Evolutionary conservation across 2,888 invertebrate species (phyloP).

Genomic region (Ophion obscuratus): DNA sequence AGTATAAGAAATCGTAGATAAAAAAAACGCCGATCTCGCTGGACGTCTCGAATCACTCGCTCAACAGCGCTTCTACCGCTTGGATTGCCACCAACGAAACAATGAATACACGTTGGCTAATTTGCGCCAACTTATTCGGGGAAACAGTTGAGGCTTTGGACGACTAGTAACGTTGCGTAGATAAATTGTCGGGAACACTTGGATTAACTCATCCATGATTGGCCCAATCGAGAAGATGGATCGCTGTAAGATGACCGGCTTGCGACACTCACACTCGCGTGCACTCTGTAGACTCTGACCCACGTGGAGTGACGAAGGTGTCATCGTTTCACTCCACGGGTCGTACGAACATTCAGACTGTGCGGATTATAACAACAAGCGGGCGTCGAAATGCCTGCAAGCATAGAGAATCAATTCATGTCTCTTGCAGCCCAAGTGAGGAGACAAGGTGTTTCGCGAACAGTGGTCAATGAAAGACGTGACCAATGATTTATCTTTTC

Average conservation of each 20-base stretch:
- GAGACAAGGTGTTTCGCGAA: background rate
- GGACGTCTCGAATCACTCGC: slow-evolving; percentile 8
- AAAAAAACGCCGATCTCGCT: slow-evolving; percentile 5
- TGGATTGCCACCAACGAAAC: slow-evolving; percentile 10
- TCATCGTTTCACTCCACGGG: background rate
- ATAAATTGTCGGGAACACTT: slow-evolving; percentile 48
- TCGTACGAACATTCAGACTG: background rate
- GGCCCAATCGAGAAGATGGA: slow-evolving; percentile 52
- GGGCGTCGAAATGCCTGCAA: background rate
- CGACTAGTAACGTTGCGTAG: slow-evolving; percentile 41
- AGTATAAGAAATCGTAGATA: slow-evolving; percentile 36
- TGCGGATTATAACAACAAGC: background rate
- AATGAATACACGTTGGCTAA: slow-evolving; percentile 9
- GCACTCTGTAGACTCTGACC: background rate
- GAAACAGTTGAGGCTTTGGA: background rate
- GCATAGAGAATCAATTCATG: background rate
- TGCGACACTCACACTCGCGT: background rate
- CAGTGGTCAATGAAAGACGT: background rate
- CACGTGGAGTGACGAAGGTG: background rate
- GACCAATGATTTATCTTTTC: background rate
- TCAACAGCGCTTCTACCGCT: background rate
- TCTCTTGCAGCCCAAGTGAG: background rate
- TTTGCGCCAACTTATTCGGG: background rate
- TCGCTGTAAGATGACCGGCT: slow-evolving; percentile 32
- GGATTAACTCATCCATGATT: slow-evolving; percentile 53